Evolutionary conservation across 2,797 vertebrate species (phyloP).

Genomic region (Lindbergichthys nudifrons): DNA sequence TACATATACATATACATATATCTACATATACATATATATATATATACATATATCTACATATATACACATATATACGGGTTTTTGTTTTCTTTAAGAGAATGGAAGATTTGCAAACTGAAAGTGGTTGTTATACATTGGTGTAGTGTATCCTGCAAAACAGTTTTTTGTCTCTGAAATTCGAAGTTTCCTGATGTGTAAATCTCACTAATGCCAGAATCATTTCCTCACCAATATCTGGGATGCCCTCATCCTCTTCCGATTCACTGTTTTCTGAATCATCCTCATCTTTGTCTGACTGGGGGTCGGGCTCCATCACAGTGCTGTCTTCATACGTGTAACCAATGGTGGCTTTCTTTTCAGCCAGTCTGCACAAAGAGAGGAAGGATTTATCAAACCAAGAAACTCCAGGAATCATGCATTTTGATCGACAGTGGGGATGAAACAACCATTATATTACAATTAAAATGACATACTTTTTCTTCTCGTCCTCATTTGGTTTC

Average conservation of each 20-base stretch:
- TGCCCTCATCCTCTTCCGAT: conserved; percentile 95
- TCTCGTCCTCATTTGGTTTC: conserved; percentile 96
- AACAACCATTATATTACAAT: conserved; percentile 11
- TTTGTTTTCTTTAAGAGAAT: too few species aligned
- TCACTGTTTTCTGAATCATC: conserved; percentile 94
- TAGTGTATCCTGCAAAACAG: neutral
- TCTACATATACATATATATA: too few species aligned
- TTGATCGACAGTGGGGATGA: neutral
- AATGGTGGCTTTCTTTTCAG: conserved; percentile 95
- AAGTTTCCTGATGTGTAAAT: neutral
- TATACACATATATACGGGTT: too few species aligned
- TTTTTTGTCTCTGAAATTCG: neutral
- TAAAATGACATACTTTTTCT: conserved; percentile 90
- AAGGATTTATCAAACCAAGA: neutral
- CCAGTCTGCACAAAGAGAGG: conserved; percentile 80
- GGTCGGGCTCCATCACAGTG: conserved; percentile 90
- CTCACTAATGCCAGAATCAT: neutral
- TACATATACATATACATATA: too few species aligned
- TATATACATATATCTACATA: neutral
- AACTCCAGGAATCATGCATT: neutral
- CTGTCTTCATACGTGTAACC: conserved; percentile 98
- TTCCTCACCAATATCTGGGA: conserved; percentile 94
- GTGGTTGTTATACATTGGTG: neutral
- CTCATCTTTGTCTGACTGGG: conserved; percentile 86
- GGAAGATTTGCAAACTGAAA: too few species aligned